These are phyloP conservation scores for Anser cygnoides DNA, from an alignment of 2,113 vertebrate genomes.

Conservation along the genomic window DNA sequence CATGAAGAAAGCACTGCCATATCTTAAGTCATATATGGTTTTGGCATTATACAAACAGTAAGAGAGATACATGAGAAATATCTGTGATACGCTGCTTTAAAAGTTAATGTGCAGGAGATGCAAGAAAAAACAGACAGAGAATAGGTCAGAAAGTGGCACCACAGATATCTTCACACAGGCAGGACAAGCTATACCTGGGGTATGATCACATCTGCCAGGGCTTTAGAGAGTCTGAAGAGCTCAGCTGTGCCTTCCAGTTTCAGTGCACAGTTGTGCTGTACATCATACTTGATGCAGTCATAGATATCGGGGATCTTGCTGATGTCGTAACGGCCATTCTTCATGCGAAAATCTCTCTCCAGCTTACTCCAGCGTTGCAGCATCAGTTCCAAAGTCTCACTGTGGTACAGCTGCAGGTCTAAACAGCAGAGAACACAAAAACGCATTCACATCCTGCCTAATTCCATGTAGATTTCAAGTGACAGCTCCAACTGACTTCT, in stretches of 20 bases:
- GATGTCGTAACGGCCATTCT: constrained; percentile 95
- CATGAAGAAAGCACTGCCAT: neutral
- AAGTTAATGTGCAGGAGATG: neutral
- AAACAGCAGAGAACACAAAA: neutral
- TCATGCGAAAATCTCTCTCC: constrained; percentile 94
- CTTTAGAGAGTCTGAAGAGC: constrained; percentile 90
- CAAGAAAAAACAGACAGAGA: neutral
- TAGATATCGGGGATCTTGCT: constrained; percentile 98
- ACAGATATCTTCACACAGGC: accelerated
- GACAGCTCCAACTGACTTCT: neutral
- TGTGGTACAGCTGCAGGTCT: constrained; percentile 97
- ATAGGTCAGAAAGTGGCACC: neutral
- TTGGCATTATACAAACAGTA: neutral
- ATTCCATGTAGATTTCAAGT: neutral
- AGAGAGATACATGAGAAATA: neutral
- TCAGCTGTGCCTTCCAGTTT: constrained; percentile 92
- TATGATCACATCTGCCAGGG: constrained; percentile 93
- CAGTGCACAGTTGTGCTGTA: constrained; percentile 91
- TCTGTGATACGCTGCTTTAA: neutral
- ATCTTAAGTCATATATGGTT: neutral
- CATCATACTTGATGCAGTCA: constrained; percentile 97
- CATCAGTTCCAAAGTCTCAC: constrained; percentile 96
- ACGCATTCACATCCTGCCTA: neutral
- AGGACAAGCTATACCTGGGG: constrained; percentile 83
- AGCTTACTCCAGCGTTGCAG: constrained; percentile 97